These are phyloP conservation scores for Heliconius himera DNA, from an alignment of 1,140 invertebrate species.

Conservation along the genomic window DNA sequence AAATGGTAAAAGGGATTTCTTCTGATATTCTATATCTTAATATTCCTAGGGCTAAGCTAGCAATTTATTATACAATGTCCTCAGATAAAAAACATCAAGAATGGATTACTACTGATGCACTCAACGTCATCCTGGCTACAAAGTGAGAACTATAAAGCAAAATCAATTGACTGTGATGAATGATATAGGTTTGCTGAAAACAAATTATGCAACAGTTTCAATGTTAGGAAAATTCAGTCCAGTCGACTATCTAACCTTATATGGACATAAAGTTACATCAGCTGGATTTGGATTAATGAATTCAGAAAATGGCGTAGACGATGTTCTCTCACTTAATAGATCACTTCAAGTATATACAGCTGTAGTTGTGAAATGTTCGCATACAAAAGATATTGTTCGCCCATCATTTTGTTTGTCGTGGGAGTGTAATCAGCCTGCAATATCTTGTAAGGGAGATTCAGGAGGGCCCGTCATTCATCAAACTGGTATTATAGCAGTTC, in stretches of 20 bases:
- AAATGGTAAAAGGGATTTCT: neutral
- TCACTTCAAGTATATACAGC: neutral
- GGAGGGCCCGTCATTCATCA: neutral
- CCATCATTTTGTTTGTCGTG: neutral
- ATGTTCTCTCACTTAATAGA: conserved; percentile 3
- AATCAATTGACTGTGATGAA: neutral
- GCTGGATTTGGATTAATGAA: conserved; percentile 1
- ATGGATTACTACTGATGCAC: neutral
- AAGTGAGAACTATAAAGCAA: neutral
- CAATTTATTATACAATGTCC: neutral
- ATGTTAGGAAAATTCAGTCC: neutral
- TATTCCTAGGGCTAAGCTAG: neutral
- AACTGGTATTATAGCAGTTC: neutral
- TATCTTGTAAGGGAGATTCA: neutral
- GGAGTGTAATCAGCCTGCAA: neutral
- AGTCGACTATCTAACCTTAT: neutral
- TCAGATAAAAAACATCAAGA: neutral
- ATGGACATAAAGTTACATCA: neutral
- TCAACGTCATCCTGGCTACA: neutral
- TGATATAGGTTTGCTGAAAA: neutral
- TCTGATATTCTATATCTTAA: neutral
- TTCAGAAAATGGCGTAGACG: neutral
- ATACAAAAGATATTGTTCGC: neutral
- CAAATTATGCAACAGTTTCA: neutral
- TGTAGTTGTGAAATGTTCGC: neutral